These are phyloP conservation scores for Andrena cerasifolii DNA, from an alignment of 1,140 invertebrate genomes.

Conservation along the genomic window DNA sequence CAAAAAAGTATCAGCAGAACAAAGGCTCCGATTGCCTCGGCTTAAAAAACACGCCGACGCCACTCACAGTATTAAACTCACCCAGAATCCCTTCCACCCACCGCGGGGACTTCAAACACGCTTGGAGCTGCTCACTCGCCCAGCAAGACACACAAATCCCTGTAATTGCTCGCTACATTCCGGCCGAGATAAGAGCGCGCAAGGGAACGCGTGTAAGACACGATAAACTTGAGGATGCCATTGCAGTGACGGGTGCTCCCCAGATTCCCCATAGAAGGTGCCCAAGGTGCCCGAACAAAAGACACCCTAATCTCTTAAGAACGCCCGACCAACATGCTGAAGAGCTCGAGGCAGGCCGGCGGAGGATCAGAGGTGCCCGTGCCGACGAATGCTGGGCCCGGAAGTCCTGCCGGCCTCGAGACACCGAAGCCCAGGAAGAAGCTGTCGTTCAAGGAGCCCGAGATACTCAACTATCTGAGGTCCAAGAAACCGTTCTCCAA, in stretches of 20 bases:
- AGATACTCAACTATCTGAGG: slow-evolving; percentile 84
- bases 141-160: not conserved
- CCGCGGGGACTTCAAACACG: too few species aligned
- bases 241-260: not conserved
- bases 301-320: not conserved
- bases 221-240: not conserved
- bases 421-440: slow-evolving; percentile 90
- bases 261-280: not conserved
- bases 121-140: too few species aligned
- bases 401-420: slow-evolving; percentile 71
- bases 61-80: too few species aligned
- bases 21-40: too few species aligned
- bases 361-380: slow-evolving; percentile 71
- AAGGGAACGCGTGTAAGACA: not conserved
- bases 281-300: not conserved
- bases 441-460: slow-evolving; percentile 92
- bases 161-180: not conserved
- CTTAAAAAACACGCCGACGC: too few species aligned
- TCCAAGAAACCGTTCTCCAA: slow-evolving; percentile 71
- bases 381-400: slow-evolving; percentile 68
- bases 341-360: slow-evolving; percentile 56
- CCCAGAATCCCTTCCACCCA: too few species aligned
- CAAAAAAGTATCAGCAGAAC: too few species aligned
- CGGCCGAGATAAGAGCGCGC: slow-evolving; percentile 2
- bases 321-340: slow-evolving; percentile 59